Base-by-base conservation (phyloP, 2,888 invertebrate genomes). In the Agonum fuliginosum region DNA sequence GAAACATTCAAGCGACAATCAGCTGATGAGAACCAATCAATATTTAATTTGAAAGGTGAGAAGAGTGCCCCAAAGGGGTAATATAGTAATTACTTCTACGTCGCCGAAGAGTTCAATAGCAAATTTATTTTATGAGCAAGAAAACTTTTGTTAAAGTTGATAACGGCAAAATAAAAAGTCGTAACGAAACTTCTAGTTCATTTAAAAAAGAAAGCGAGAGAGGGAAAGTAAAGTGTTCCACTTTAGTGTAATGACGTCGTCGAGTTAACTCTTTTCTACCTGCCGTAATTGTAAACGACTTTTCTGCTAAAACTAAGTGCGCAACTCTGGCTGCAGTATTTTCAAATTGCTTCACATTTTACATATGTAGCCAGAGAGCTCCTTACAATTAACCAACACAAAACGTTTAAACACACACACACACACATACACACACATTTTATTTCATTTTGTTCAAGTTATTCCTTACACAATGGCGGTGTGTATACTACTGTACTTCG, bases 181-280 rank as follows among this genome's bases (percentile, higher is more conserved):
- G 8, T 27, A 62, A 62, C 34, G 17, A 62, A 62, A 62, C 62
- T 62, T 62, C 30, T 62, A 54, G 54, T 54, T 54, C 54, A 54
- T 62, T 62, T 62, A 30, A 30, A 62, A 62, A 62, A 62, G 62
- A 62, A 62, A 62, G 62, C 17, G 30, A 62, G 12, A 54, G 54
- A 62, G 62, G 19, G 62, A 62, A 62, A 62, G 62, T 62, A 62
- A 62, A 62, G 62, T 34, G 34, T 14, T 19, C 14, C 62, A 62
- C 34, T 62, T 62, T 62, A 17, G 34, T 14, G 62, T 62, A 62
- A 62, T 62, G 62, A 62, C 62, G 62, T 62, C 62, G 62, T 62
- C 62, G 62, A 62, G 62, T 62, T 62, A 62, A 62, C 62, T 62
- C 62, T 62, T 62, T 62, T 34, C 62, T 62, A 62, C 62, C 62